These are phyloP conservation scores for Corynorhinus townsendii DNA, from an alignment of 2,113 vertebrate genomes.

Conservation along the genomic window DNA sequence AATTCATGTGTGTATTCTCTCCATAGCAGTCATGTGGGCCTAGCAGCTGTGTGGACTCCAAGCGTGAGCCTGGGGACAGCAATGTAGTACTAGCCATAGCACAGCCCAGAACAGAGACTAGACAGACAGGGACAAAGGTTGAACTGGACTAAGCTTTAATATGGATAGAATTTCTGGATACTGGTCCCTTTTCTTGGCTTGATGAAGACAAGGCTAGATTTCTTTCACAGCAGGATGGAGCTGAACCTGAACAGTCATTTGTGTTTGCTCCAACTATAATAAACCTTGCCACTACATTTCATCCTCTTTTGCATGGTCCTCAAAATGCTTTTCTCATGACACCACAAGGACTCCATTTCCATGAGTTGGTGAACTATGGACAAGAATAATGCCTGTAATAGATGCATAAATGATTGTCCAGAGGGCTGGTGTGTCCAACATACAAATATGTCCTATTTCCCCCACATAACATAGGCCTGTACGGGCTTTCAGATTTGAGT, in stretches of 20 bases:
- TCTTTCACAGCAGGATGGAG: background rate
- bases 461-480: accelerated
- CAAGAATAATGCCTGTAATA: background rate
- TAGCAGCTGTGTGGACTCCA: background rate
- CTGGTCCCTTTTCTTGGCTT: background rate
- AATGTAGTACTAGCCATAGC: background rate
- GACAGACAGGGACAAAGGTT: background rate
- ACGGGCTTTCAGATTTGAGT: background rate
- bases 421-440: background rate
- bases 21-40: background rate
- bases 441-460: background rate
- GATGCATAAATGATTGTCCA: background rate
- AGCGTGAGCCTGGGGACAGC: background rate
- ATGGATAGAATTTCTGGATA: background rate
- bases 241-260: background rate
- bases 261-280: background rate
- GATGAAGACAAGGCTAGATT: background rate
- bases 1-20: background rate
- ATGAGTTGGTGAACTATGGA: background rate
- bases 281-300: background rate
- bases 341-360: background rate
- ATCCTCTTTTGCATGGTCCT: background rate
- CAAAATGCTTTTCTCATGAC: background rate
- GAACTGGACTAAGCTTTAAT: background rate
- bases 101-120: background rate